Conservation (phyloP, 2,888 invertebrate species). For the Cinara cedri region DNA sequence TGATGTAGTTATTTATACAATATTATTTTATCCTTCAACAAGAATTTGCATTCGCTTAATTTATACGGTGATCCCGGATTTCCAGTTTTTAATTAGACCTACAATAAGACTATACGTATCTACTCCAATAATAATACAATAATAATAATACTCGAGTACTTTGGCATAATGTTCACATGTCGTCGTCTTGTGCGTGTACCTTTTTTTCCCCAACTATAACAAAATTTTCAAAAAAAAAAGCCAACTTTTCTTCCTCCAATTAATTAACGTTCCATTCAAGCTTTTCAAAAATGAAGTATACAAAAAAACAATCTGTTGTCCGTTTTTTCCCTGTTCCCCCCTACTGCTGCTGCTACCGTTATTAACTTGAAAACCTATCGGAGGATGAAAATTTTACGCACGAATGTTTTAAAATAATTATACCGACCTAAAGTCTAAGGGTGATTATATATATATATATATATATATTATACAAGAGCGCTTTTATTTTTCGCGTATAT, state of each 20-base stretch:
- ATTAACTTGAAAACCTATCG: conserved; percentile 51
- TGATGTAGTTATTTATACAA: too few species aligned
- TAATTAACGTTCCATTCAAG: conserved; percentile 51
- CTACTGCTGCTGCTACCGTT: neutral
- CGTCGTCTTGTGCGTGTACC: neutral
- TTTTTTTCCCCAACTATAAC: conserved; percentile 21
- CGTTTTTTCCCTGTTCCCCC: neutral
- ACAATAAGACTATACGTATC: conserved; percentile 22
- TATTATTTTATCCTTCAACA: neutral
- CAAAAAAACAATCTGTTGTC: conserved; percentile 51
- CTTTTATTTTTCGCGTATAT: neutral
- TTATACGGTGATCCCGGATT: neutral
- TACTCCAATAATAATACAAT: conserved; percentile 2
- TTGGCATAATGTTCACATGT: conserved; percentile 23
- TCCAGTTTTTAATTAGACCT: conserved; percentile 20
- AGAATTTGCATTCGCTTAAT: neutral
- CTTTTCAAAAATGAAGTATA: conserved; percentile 46
- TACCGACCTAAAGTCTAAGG: neutral
- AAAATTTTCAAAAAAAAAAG: conserved; percentile 5
- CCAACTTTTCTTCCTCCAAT: conserved; percentile 38
- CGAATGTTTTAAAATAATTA: conserved; percentile 56
- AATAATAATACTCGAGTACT: conserved; percentile 10
- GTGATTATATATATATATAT: neutral
- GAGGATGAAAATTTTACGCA: conserved; percentile 55
- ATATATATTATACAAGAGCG: too few species aligned